These are phyloP conservation scores for Miichthys miiuy DNA, from an alignment of 2,797 vertebrate species.

Conservation along the genomic window DNA sequence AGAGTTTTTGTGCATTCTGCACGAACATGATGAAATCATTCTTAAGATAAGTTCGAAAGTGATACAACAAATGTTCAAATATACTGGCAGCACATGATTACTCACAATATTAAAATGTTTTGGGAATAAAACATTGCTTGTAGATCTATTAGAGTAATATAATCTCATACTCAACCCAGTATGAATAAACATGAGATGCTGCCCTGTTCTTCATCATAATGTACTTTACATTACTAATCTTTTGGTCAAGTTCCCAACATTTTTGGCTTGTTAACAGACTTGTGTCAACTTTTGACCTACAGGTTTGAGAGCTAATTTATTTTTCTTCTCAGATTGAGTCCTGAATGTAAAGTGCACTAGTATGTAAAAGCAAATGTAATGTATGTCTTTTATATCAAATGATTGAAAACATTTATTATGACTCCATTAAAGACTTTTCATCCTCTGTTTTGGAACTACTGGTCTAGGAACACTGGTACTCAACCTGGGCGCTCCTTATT, in stretches of 20 bases:
- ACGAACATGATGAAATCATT: background rate
- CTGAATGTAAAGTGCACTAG: background rate
- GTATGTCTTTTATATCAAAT: background rate
- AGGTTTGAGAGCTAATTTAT: background rate
- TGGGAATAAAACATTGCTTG: background rate
- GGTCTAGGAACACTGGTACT: too few species aligned
- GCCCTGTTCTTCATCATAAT: background rate
- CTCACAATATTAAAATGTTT: background rate
- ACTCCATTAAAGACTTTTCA: background rate
- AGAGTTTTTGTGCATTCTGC: background rate
- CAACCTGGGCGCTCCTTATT: too few species aligned
- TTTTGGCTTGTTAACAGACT: background rate
- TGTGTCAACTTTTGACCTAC: too few species aligned
- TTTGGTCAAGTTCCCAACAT: background rate
- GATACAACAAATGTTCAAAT: background rate
- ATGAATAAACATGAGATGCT: background rate
- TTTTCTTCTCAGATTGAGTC: background rate
- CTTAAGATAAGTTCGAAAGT: background rate
- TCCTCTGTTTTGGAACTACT: background rate
- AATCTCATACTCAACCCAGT: background rate
- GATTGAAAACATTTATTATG: background rate
- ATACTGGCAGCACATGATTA: background rate
- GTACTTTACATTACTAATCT: too few species aligned
- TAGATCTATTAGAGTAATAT: background rate
- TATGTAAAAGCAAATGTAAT: background rate